A percentile compares a stretch with the other conserved stretches of the same genome.
Evolutionary conservation across 2,888 invertebrate species (phyloP).

Genomic region (Tipula helvola): DNA sequence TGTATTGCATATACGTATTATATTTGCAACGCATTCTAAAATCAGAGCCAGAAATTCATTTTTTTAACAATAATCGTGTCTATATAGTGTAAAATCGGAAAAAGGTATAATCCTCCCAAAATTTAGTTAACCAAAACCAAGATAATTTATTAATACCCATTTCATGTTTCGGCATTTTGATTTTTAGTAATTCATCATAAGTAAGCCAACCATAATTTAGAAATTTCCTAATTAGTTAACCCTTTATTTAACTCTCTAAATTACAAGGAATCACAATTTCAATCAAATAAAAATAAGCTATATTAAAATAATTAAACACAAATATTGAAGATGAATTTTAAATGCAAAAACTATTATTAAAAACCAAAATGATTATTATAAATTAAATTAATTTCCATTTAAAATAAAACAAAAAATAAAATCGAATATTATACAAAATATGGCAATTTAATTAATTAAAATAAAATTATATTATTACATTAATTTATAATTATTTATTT

Average conservation of each 20-base stretch:
- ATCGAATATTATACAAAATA: background rate
- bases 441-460: background rate
- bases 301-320: background rate
- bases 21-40: too few species aligned
- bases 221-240: background rate
- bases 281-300: background rate
- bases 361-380: background rate
- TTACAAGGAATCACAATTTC: background rate
- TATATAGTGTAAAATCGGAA: too few species aligned
- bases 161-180: too few species aligned
- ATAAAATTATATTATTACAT: background rate
- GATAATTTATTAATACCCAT: too few species aligned
- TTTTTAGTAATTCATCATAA: background rate
- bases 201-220: background rate
- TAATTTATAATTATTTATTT: background rate
- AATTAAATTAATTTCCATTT: background rate
- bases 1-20: too few species aligned
- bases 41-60: too few species aligned
- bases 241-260: background rate
- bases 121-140: too few species aligned
- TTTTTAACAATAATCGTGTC: too few species aligned
- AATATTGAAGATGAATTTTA: background rate
- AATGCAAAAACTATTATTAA: background rate
- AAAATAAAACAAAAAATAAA: background rate
- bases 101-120: too few species aligned